These are phyloP conservation scores for Rutilus rutilus DNA, from an alignment of 2,113 vertebrate species.

Conservation along the genomic window DNA sequence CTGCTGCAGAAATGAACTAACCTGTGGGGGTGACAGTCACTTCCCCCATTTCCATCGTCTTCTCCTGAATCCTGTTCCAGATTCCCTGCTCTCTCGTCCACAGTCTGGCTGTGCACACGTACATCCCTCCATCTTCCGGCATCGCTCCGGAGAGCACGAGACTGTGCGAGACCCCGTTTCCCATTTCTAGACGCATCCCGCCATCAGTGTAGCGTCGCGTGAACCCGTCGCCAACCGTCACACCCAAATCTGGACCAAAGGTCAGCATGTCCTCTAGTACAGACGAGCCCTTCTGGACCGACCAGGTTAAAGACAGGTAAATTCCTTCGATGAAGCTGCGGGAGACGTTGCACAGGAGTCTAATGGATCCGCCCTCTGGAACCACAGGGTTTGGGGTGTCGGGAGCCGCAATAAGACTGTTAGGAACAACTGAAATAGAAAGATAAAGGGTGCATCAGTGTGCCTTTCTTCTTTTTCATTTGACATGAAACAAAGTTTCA, in stretches of 20 bases:
- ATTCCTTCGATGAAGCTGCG: constrained; percentile 78
- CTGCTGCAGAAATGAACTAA: constrained; percentile 63
- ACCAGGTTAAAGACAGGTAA: constrained; percentile 88
- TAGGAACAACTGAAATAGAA: constrained; percentile 78
- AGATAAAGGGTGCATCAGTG: not conserved
- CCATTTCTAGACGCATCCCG: constrained; percentile 81
- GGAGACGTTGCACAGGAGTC: constrained; percentile 80
- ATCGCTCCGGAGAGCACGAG: constrained; percentile 79
- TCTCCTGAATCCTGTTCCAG: constrained; percentile 90
- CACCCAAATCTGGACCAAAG: constrained; percentile 81
- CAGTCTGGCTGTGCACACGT: constrained; percentile 83
- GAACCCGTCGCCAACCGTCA: constrained; percentile 72
- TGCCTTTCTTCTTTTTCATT: not conserved
- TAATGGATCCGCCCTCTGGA: constrained; percentile 83
- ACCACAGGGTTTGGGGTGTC: constrained; percentile 66
- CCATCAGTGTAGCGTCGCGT: constrained; percentile 80
- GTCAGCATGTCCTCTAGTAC: constrained; percentile 77
- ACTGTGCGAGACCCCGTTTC: constrained; percentile 73
- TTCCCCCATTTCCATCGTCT: constrained; percentile 76
- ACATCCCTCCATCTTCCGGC: constrained; percentile 77
- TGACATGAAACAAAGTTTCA: not conserved
- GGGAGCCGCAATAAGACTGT: constrained; percentile 80
- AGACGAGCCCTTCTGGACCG: constrained; percentile 65
- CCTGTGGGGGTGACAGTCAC: constrained; percentile 82
- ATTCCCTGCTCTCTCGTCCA: constrained; percentile 83